phyloP scores from a whole-genome alignment of 35 echinoderm and acorn worm genomes.

The Apostichopus parvimensis region DNA sequence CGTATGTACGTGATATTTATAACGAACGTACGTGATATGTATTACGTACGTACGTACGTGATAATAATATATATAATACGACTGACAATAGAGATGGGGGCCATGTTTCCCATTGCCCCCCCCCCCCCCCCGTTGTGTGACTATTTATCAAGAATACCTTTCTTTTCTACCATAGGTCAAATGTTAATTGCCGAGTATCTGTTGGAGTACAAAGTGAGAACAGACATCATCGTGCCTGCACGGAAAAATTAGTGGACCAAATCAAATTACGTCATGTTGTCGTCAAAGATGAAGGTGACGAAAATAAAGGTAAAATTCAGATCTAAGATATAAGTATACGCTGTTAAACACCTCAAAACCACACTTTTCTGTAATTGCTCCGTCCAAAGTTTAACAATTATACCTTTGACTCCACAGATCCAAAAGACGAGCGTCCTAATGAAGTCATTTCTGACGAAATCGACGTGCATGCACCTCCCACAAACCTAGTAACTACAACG shows the following conservation, averaged over 20 bases:
- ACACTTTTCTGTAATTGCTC: too few species aligned
- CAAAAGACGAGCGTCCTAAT: neutral
- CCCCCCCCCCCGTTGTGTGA: too few species aligned
- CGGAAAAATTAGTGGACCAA: neutral
- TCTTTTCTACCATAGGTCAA: neutral
- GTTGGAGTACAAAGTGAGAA: constrained; percentile 2
- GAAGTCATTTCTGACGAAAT: constrained; percentile 5
- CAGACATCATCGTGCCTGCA: neutral
- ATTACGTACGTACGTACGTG: too few species aligned
- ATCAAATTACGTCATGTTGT: neutral
- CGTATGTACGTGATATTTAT: too few species aligned
- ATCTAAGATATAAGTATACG: neutral
- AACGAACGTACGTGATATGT: too few species aligned
- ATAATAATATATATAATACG: too few species aligned
- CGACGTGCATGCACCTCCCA: constrained; percentile 11
- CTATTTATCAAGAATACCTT: too few species aligned
- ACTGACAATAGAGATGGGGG: too few species aligned
- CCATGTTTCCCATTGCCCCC: too few species aligned
- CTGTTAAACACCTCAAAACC: neutral
- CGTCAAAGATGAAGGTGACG: neutral
- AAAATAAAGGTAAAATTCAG: neutral
- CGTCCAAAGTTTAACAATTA: too few species aligned
- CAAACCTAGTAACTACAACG: neutral
- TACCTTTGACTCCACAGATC: neutral
- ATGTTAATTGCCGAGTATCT: neutral